Evolutionary conservation across 2,888 invertebrate species (phyloP).

Genomic region (Hyppa rectilinea): DNA sequence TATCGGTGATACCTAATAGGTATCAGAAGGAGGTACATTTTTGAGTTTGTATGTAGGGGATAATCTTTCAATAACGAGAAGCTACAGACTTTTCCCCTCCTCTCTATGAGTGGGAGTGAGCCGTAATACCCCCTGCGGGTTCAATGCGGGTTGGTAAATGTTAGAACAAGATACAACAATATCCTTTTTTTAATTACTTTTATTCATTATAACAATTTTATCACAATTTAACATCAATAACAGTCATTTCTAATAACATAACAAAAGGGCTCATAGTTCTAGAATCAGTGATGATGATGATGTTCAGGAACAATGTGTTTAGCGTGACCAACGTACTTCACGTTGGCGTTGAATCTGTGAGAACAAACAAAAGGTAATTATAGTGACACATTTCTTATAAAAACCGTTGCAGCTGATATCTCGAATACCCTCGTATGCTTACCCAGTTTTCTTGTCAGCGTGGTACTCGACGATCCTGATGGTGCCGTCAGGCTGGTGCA

Average conservation of each 20-base stretch:
- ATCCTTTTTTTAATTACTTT: not conserved
- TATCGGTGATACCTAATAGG: too few relatives aligned
- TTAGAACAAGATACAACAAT: not conserved
- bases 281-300: constrained; percentile 49
- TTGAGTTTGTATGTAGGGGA: too few relatives aligned
- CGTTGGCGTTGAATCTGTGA: constrained; percentile 76
- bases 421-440: not conserved
- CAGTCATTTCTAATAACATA: not conserved
- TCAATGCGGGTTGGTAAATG: too few relatives aligned
- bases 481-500: constrained; percentile 20
- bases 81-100: too few relatives aligned
- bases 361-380: not conserved
- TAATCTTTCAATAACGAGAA: too few relatives aligned
- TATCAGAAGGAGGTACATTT: too few relatives aligned
- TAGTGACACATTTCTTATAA: not conserved
- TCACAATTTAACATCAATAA: constrained; percentile 2
- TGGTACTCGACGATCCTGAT: constrained; percentile 15
- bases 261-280: not conserved
- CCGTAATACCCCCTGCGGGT: too few relatives aligned
- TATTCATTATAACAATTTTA: constrained; percentile 6
- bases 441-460: constrained; percentile 68
- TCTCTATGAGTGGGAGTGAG: too few relatives aligned
- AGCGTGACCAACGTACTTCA: constrained; percentile 63
- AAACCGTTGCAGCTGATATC: too few relatives aligned
- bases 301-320: constrained; percentile 66